phyloP scores from a whole-genome alignment of 2,888 invertebrate genomes.

The Drosophila robusta region DNA sequence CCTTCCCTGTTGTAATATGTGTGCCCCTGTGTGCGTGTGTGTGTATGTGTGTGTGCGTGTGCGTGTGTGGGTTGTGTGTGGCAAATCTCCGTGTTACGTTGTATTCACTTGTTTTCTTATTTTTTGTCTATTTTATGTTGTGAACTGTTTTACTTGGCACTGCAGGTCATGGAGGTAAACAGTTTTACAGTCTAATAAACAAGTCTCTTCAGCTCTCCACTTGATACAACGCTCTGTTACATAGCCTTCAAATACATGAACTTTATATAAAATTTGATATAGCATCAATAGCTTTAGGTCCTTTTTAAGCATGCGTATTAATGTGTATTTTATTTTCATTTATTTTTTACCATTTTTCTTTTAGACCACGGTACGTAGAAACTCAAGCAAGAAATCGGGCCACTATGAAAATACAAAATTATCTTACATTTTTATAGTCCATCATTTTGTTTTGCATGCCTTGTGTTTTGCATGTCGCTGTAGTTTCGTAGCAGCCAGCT shows the following conservation, averaged over 20 bases:
- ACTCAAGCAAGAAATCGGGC: conserved; percentile 57
- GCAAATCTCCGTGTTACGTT: conserved; percentile 49
- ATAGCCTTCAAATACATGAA: conserved; percentile 28
- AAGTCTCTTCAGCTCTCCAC: conserved; percentile 37
- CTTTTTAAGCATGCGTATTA: conserved; percentile 53
- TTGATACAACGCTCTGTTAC: conserved; percentile 8
- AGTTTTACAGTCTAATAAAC: conserved; percentile 48
- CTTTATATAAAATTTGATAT: conserved; percentile 22
- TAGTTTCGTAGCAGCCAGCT: conserved; percentile 21
- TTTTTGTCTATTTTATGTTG: conserved; percentile 67
- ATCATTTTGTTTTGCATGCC: conserved; percentile 39
- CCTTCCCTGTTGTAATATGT: not conserved
- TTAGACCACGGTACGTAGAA: conserved; percentile 66
- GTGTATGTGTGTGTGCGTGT: conserved; percentile 37
- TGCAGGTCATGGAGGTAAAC: conserved; percentile 82
- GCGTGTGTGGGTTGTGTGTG: conserved; percentile 41
- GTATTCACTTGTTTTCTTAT: conserved; percentile 60
- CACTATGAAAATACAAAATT: conserved; percentile 29
- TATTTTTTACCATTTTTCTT: conserved; percentile 43
- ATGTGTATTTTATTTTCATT: conserved; percentile 28
- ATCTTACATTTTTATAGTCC: conserved; percentile 6
- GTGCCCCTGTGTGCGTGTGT: conserved; percentile 13
- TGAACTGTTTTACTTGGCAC: conserved; percentile 48
- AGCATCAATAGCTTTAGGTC: conserved; percentile 32
- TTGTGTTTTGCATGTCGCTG: conserved; percentile 4